Evolutionary conservation across 2,797 vertebrate genomes (phyloP).

Genomic region (Sebastes steindachneri): DNA sequence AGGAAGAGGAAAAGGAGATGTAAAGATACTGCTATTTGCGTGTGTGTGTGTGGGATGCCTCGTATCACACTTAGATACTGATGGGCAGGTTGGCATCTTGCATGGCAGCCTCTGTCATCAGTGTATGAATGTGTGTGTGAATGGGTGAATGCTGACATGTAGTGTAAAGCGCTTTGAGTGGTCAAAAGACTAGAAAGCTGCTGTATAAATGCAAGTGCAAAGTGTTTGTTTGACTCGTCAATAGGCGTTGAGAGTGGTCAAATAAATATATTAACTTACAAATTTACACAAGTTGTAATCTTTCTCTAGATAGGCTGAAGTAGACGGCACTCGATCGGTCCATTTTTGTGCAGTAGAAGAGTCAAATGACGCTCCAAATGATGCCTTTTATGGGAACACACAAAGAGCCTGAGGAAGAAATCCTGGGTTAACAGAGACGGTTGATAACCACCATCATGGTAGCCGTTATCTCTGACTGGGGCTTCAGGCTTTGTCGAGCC

Average conservation of each 20-base stretch:
- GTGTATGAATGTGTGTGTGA: too few relatives aligned
- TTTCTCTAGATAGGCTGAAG: not conserved
- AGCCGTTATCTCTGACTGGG: not conserved
- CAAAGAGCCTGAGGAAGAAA: not conserved
- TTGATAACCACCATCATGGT: not conserved
- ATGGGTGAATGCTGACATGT: too few relatives aligned
- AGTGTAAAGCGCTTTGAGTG: too few relatives aligned
- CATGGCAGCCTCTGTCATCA: too few relatives aligned
- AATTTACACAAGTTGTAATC: not conserved
- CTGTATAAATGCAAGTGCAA: too few relatives aligned
- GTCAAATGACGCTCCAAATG: not conserved
- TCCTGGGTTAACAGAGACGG: not conserved
- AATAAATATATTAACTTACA: not conserved
- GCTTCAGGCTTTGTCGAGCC: not conserved
- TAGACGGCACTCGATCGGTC: not conserved
- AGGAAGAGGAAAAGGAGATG: not conserved
- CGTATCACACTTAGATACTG: too few relatives aligned
- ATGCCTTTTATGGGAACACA: not conserved
- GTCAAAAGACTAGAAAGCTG: too few relatives aligned
- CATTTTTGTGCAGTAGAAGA: not conserved
- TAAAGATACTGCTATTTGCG: not conserved
- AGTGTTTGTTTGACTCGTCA: too few relatives aligned
- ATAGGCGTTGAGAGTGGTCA: not conserved
- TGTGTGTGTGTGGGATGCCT: not conserved
- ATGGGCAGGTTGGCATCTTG: too few relatives aligned